Evolutionary conservation across 1,140 invertebrate species (phyloP), one percentile per base, ranked within the genome.

Genomic region (Hyles vespertilio): DNA sequence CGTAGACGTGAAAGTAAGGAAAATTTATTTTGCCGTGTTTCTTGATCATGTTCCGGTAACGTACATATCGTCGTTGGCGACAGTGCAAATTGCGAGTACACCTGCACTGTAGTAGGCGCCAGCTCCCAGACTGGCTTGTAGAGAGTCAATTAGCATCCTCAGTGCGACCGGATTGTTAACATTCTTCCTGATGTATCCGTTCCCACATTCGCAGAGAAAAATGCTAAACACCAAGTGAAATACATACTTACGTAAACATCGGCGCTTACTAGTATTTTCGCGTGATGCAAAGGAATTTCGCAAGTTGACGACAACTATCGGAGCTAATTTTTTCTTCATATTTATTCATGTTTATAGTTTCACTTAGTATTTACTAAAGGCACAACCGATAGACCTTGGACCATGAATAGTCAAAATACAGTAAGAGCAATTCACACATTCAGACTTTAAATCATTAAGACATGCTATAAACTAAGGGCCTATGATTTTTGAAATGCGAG

Each of bases 141-240:
- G 65, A 70, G 67, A 70, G 65, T 71, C 78, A 81, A 77, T 83
- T 81, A 83, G 74, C 74, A 80, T 80, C 72, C 66, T 74, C 65
- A 63, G 59, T 68, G 63, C 68, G 73, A 81, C 80, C 69, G 72
- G 80, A 77, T 72, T 75, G 65, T 71, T 61, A 58, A 61, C 77
- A 81, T 84, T 81, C 72, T 78, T 72, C 72, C 69, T 61, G 50
- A 58, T 65, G 63, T 70, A 73, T 78, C 69, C 76, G 69, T 70
- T 78, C 65, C 56, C 61, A 73, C 65, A 74, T 69, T 34, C 60
- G 59, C 64, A 32, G 56, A 47, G 57, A 68, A 73, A 79, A 76
- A 57, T 22, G 59, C 56, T 66, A 56, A 62, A 65, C 63, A 61
- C 59, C 60, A 49, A 70, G 67, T 70, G 67, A 72, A 64, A 62